Evolutionary conservation across 2,797 vertebrate genomes (phyloP).

Genomic region (Lagorchestes hirsutus): DNA sequence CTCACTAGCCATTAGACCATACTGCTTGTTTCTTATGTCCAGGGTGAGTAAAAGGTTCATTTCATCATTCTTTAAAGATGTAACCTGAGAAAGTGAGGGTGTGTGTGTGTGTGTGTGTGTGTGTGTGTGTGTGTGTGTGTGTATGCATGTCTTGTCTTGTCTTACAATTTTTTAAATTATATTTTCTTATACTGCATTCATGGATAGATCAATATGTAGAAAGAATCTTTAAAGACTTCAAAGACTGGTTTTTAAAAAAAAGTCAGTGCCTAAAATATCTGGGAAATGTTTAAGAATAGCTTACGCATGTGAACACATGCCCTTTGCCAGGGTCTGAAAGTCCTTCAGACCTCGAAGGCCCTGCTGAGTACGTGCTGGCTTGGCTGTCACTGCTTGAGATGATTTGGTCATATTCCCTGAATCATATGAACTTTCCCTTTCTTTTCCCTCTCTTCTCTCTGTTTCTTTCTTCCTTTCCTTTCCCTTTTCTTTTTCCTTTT

Average conservation of each 20-base stretch:
- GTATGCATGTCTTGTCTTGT: slow-evolving; percentile 28
- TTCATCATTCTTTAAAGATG: slow-evolving; percentile 13
- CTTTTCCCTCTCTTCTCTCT: background rate
- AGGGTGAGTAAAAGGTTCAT: background rate
- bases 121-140: background rate
- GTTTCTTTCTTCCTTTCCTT: background rate
- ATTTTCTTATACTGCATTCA: background rate
- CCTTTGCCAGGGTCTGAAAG: background rate
- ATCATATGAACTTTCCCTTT: background rate
- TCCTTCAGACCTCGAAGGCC: background rate
- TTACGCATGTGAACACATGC: slow-evolving; percentile 28
- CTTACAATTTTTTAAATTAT: slow-evolving; percentile 25
- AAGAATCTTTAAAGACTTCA: background rate
- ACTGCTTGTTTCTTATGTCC: background rate
- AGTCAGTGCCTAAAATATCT: background rate
- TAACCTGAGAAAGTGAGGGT: slow-evolving; percentile 7
- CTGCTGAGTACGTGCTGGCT: background rate
- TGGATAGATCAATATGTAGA: slow-evolving; percentile 5
- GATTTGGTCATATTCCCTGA: background rate
- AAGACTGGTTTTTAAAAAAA: slow-evolving; percentile 14
- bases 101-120: no score
- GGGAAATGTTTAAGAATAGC: slow-evolving; percentile 15
- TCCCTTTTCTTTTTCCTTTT: background rate
- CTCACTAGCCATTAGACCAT: background rate
- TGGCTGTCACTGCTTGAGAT: background rate